phyloP scores from a whole-genome alignment of 2,888 invertebrate species.

The Dolichomitus sp. region DNA sequence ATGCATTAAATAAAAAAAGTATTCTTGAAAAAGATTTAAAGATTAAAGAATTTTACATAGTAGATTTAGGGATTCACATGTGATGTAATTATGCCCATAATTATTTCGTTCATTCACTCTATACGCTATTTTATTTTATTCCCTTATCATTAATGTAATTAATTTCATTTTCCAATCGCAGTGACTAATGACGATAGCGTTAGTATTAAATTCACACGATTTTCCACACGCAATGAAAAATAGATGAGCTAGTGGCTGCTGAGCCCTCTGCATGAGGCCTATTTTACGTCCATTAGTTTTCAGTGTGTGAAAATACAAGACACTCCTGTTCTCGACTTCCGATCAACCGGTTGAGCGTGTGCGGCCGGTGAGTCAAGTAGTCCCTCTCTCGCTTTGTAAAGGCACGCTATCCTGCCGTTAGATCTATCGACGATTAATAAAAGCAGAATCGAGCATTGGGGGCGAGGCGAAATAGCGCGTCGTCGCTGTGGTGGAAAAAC shows the following conservation, averaged over 20 bases:
- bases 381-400: slow-evolving; percentile 10
- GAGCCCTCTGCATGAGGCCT: neutral
- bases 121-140: neutral
- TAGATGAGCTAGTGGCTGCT: slow-evolving; percentile 16
- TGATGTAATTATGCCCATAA: neutral
- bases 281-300: slow-evolving; percentile 29
- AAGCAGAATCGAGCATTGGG: slow-evolving; percentile 58
- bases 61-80: neutral
- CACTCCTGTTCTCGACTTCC: slow-evolving; percentile 46
- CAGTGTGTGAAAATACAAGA: slow-evolving; percentile 45
- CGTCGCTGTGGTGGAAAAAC: slow-evolving; percentile 50
- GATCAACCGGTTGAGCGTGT: slow-evolving; percentile 60
- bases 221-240: slow-evolving; percentile 40
- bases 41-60: no score
- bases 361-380: slow-evolving; percentile 51
- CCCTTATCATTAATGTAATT: neutral
- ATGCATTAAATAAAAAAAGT: no score
- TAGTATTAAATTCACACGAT: slow-evolving; percentile 58
- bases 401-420: slow-evolving; percentile 81
- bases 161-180: neutral
- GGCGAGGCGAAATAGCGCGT: slow-evolving; percentile 27
- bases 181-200: slow-evolving; percentile 32
- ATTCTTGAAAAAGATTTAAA: no score
- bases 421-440: slow-evolving; percentile 79
- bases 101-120: neutral